phyloP scores from a whole-genome alignment of 2,888 invertebrate species.

The Incurvaria masculella region DNA sequence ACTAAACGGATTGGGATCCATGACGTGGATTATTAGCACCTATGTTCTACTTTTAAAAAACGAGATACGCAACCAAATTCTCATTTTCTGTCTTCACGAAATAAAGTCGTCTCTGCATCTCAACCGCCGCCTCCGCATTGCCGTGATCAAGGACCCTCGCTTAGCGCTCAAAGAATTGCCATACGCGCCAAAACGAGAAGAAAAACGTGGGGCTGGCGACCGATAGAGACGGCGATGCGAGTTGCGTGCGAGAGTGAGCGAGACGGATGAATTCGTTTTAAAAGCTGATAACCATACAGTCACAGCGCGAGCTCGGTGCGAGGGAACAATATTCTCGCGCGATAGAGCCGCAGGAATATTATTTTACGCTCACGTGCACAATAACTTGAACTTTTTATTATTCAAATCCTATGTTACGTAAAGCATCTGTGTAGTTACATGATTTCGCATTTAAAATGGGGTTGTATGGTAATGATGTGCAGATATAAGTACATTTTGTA shows the following conservation, averaged over 20 bases:
- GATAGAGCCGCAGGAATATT: slow-evolving; percentile 42
- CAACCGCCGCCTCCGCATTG: no score
- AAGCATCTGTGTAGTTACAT: no score
- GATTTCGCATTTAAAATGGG: no score
- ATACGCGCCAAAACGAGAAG: slow-evolving; percentile 51
- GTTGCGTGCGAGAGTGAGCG: slow-evolving; percentile 34
- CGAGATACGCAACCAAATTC: no score
- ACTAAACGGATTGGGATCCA: no score
- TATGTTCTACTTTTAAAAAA: no score
- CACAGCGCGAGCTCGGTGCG: slow-evolving; percentile 32
- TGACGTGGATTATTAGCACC: no score
- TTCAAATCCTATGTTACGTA: not conserved
- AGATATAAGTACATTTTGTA: no score
- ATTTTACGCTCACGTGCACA: not conserved
- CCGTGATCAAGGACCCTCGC: no score
- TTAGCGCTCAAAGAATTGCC: slow-evolving; percentile 12
- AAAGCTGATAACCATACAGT: slow-evolving; percentile 56
- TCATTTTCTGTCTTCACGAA: no score
- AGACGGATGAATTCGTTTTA: slow-evolving; percentile 47
- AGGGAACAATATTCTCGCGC: slow-evolving; percentile 55
- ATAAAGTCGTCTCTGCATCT: no score
- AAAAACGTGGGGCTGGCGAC: slow-evolving; percentile 49
- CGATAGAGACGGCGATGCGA: slow-evolving; percentile 40
- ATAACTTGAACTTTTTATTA: not conserved
- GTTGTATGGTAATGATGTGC: no score